These are phyloP conservation scores for Etheostoma cragini DNA, from an alignment of 2,113 vertebrate genomes.

Conservation along the genomic window DNA sequence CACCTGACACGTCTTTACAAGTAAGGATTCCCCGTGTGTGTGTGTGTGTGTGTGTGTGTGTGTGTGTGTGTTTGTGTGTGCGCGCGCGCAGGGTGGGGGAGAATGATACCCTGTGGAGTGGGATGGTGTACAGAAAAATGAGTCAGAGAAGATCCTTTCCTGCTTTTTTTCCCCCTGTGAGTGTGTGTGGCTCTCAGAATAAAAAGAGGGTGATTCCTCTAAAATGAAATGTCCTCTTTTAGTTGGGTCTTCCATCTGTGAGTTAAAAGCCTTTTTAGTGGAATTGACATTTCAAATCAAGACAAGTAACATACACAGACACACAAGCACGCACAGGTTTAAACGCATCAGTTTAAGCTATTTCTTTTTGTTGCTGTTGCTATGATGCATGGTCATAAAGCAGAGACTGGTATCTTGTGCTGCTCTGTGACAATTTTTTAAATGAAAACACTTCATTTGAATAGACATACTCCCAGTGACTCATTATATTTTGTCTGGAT, in stretches of 20 bases:
- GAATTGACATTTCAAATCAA: not conserved
- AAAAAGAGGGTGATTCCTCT: slow-evolving; percentile 32
- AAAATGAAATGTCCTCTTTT: slow-evolving; percentile 9
- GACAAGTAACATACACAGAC: not conserved
- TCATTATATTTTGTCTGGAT: not conserved
- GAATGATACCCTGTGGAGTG: slow-evolving; percentile 43
- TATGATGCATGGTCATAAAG: not conserved
- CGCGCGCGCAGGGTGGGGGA: slow-evolving; percentile 15
- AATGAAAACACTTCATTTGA: not conserved
- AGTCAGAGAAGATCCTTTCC: slow-evolving; percentile 57
- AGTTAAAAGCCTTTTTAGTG: not conserved
- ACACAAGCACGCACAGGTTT: not conserved
- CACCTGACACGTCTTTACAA: slow-evolving; percentile 70
- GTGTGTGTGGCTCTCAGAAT: slow-evolving; percentile 10
- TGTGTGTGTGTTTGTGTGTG: slow-evolving; percentile 31
- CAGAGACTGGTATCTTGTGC: not conserved
- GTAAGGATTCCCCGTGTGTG: slow-evolving; percentile 59
- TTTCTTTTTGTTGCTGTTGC: not conserved
- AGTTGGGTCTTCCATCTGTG: slow-evolving; percentile 8
- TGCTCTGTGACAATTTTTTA: not conserved
- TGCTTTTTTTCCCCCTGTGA: not conserved
- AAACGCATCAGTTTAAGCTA: not conserved
- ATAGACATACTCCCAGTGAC: not conserved
- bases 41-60: slow-evolving; percentile 3
- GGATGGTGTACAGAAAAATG: slow-evolving; percentile 61